Evolutionary conservation across 2,113 vertebrate genomes (phyloP), one percentile per base, ranked within the genome.

Genomic region (Macrotus californicus): DNA sequence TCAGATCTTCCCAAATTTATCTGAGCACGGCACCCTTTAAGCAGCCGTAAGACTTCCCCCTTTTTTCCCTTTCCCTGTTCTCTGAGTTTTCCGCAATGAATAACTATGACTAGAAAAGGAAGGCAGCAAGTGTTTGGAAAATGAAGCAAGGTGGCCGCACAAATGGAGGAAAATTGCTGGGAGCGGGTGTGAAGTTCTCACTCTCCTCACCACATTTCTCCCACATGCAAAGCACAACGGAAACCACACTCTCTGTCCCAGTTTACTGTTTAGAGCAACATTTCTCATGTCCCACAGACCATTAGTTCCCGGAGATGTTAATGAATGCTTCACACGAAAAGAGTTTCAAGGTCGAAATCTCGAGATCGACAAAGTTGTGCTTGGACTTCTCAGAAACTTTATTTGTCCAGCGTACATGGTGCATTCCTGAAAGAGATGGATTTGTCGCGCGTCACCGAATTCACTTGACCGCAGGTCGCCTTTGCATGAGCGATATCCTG

Each of bases 301-400:
- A 64, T 89, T 85, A 86, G 73, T 34, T 91, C 46, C 67, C 43
- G 56, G 50, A 95, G 13, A 80, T 50, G 26, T 61, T 87, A 39
- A 48, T 21, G 64, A 94, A 70, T 5, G 13, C 16, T 79, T 16
- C 75, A n/a, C 39, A 16, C 39, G 50, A 77, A 70, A 43, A 36
- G 4, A 64, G 43, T 39, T 89, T 36, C 66, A n/a, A n/a, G 8
- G 8, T 88, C 56, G 70, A 94, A 70, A 72, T 31, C 21, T 52
- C 36, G 14, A 34, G 11, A 54, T 87, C 48, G 34, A 50, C n/a
- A 16, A 80, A 46, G 14, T 72, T 29, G 16, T 34, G 39, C 75
- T 13, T 52, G 2, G 46, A 31, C 41, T 46, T 83, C 9, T 88
- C n/a, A 61, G 54, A 61, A 87, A 0, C 10, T 18, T 81, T 52